phyloP scores from a whole-genome alignment of 1,140 invertebrate genomes.

The Pseudomyrmex gracilis region DNA sequence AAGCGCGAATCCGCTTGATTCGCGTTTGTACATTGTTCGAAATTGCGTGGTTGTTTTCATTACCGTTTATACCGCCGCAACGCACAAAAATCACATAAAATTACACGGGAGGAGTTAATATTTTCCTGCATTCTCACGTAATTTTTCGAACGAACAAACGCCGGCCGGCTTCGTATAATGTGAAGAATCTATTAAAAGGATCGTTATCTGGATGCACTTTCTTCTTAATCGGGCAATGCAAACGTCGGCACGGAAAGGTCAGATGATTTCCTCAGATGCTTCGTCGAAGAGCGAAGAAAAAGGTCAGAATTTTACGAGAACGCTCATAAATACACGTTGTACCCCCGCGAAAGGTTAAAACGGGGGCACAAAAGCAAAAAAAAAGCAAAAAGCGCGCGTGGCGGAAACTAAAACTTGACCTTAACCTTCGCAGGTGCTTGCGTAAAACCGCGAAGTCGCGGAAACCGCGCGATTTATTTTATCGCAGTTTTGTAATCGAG shows the following conservation, averaged over 20 bases:
- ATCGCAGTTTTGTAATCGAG: neutral
- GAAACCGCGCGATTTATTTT: neutral
- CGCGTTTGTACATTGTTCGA: conserved; percentile 20
- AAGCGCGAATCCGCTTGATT: conserved; percentile 10
- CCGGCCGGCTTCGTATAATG: too few relatives aligned
- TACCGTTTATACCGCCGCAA: neutral
- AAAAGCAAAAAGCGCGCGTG: conserved; percentile 22
- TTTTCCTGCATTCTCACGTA: neutral
- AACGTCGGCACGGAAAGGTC: conserved; percentile 34
- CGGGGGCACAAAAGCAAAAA: conserved; percentile 7
- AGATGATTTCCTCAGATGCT: conserved; percentile 13
- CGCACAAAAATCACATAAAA: conserved; percentile 22
- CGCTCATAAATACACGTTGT: conserved; percentile 34
- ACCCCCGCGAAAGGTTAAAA: conserved; percentile 18
- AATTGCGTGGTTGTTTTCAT: conserved; percentile 38
- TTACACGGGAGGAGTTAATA: conserved; percentile 9
- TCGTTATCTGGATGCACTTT: conserved; percentile 15
- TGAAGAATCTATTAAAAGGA: conserved; percentile 30
- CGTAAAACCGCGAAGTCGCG: neutral
- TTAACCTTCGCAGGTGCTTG: conserved; percentile 14
- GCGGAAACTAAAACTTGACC: conserved; percentile 10
- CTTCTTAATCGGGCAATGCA: conserved; percentile 17
- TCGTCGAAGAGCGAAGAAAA: conserved; percentile 2
- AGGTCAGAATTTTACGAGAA: conserved; percentile 61
- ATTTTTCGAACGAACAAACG: neutral